These are phyloP conservation scores for Mimumesa dahlbomi DNA, from an alignment of 2,888 invertebrate species.

Conservation along the genomic window DNA sequence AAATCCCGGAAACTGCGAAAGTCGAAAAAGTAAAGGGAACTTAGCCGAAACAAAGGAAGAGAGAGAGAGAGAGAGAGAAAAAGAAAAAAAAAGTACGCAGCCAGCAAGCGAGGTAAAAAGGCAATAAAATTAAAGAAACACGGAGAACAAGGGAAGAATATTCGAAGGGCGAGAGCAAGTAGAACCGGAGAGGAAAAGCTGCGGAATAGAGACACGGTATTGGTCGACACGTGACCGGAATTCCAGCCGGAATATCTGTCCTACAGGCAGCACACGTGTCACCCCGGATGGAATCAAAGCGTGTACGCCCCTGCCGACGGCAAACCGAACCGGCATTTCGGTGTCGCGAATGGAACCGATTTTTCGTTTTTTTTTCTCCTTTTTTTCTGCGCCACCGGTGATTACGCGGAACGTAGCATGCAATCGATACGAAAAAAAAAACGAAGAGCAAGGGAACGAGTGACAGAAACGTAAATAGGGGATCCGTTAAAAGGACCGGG, in stretches of 20 bases:
- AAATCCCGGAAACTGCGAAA: too few relatives aligned
- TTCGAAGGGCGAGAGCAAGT: conserved; percentile 24
- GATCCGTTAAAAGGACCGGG: too few relatives aligned
- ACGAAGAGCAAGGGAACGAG: too few relatives aligned
- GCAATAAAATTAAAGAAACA: neutral
- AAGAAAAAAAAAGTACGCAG: conserved; percentile 1
- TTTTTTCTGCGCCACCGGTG: conserved; percentile 23
- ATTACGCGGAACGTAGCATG: conserved; percentile 25
- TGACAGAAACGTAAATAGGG: too few relatives aligned
- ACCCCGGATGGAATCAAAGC: conserved; percentile 56
- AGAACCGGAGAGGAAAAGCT: conserved; percentile 59
- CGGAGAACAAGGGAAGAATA: neutral
- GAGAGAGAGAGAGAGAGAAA: conserved; percentile 3
- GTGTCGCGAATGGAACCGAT: conserved; percentile 22
- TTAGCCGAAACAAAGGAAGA: too few relatives aligned
- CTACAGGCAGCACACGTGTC: conserved; percentile 49
- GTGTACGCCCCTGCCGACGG: conserved; percentile 35
- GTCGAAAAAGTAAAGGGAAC: too few relatives aligned
- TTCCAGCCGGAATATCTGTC: conserved; percentile 49
- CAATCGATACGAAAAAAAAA: too few relatives aligned
- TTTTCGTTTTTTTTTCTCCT: conserved; percentile 26
- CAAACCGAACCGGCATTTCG: conserved; percentile 36
- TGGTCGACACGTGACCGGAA: conserved; percentile 75
- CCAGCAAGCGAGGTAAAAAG: conserved; percentile 1
- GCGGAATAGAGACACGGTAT: conserved; percentile 67